These are phyloP conservation scores for Sarcophaga rosellei DNA, from an alignment of 2,888 invertebrate species.

Conservation along the genomic window DNA sequence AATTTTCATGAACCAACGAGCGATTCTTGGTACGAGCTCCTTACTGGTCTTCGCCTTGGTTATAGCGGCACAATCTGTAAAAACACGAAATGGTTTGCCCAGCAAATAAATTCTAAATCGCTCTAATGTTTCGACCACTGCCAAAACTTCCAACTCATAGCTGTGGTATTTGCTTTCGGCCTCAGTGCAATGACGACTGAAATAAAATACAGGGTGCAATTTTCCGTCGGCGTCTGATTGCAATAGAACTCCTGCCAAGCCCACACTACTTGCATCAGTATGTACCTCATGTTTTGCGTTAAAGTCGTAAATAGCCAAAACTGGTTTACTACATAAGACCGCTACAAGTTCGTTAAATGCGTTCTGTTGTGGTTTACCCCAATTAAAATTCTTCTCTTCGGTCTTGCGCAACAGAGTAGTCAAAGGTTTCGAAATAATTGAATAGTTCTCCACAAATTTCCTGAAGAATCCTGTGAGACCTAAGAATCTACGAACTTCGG, in stretches of 20 bases:
- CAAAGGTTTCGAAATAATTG: too few species aligned
- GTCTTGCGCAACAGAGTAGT: too few species aligned
- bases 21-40: slow-evolving; percentile 46
- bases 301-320: slow-evolving; percentile 49
- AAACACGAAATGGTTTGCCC: slow-evolving; percentile 44
- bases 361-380: too few species aligned
- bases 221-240: slow-evolving; percentile 3
- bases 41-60: slow-evolving; percentile 35
- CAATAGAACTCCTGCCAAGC: slow-evolving; percentile 32
- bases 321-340: slow-evolving; percentile 16
- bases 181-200: slow-evolving; percentile 59
- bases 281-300: slow-evolving; percentile 60
- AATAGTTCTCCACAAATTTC: too few species aligned
- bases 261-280: slow-evolving; percentile 48
- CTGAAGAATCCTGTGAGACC: too few species aligned
- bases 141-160: slow-evolving; percentile 65
- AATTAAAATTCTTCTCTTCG: too few species aligned
- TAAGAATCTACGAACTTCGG: too few species aligned
- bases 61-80: slow-evolving; percentile 61
- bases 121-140: slow-evolving; percentile 58
- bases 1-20: slow-evolving; percentile 53
- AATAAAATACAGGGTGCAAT: slow-evolving; percentile 60
- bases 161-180: slow-evolving; percentile 56
- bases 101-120: slow-evolving; percentile 57
- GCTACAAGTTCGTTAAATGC: too few species aligned